These are phyloP conservation scores for Rhinophrynus dorsalis DNA, from an alignment of 2,797 vertebrate species.

Conservation along the genomic window DNA sequence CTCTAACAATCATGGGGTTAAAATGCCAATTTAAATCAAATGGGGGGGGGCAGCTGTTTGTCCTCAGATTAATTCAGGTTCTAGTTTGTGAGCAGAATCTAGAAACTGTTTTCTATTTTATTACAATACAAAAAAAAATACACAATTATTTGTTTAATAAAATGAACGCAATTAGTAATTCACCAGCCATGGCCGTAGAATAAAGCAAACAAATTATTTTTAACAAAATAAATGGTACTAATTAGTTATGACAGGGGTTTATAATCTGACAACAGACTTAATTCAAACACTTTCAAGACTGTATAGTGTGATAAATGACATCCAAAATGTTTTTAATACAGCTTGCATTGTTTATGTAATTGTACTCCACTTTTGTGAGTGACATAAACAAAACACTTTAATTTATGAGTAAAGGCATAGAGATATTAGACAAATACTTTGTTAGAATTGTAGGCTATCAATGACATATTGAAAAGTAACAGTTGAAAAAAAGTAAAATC, in stretches of 20 bases:
- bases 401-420: background rate
- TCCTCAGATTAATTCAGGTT: too few species aligned
- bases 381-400: slow-evolving; percentile 12
- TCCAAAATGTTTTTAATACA: too few species aligned
- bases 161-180: slow-evolving; percentile 1
- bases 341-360: background rate
- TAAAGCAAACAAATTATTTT: slow-evolving; percentile 33
- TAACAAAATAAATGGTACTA: slow-evolving; percentile 1
- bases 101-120: background rate
- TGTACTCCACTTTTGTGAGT: too few species aligned
- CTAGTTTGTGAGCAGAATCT: too few species aligned
- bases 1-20: too few species aligned
- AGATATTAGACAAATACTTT: background rate
- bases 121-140: background rate
- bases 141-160: background rate
- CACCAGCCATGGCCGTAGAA: background rate
- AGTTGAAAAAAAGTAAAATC: background rate
- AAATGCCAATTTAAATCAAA: too few species aligned
- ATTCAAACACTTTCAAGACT: background rate
- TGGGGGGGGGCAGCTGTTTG: too few species aligned
- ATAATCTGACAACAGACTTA: slow-evolving; percentile 7
- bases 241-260: slow-evolving; percentile 17
- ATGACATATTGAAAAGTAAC: background rate
- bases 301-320: slow-evolving; percentile 24
- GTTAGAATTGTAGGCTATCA: background rate